These are phyloP conservation scores for Dryobates pubescens DNA, from an alignment of 2,797 vertebrate species.

Conservation along the genomic window DNA sequence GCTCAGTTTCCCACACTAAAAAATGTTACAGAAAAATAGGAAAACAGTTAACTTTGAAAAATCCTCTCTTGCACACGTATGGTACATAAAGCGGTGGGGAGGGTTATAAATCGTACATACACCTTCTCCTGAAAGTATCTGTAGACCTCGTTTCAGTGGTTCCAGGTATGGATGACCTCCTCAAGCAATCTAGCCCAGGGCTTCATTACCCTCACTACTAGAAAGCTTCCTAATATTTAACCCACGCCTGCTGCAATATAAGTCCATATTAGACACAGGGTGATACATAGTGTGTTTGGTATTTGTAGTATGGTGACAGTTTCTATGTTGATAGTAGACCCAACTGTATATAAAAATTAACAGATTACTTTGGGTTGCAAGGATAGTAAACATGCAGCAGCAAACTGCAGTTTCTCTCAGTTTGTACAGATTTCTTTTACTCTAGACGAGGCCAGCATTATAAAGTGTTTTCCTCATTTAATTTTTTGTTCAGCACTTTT, in stretches of 20 bases:
- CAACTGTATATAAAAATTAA: neutral
- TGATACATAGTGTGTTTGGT: neutral
- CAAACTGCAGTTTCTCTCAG: neutral
- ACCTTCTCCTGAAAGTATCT: neutral
- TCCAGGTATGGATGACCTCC: neutral
- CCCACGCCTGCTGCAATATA: neutral
- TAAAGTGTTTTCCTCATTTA: neutral
- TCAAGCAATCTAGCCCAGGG: neutral
- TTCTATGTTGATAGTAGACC: neutral
- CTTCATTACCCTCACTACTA: neutral
- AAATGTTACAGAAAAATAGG: neutral
- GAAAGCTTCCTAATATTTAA: slow-evolving; percentile 38
- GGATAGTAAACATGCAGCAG: neutral
- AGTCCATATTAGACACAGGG: neutral
- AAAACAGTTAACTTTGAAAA: neutral
- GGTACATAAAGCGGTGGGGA: neutral
- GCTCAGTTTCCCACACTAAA: neutral
- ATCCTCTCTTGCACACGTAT: neutral
- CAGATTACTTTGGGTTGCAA: neutral
- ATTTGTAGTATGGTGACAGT: neutral
- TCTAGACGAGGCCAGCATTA: neutral
- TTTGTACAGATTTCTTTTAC: neutral
- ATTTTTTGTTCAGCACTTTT: neutral
- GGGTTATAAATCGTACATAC: neutral
- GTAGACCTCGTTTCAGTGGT: neutral